Percentiles rank a stretch among this genome's conserved stretches.
These are phyloP conservation scores for Pygoscelis adeliae DNA, from an alignment of 2,113 vertebrate genomes.

Conservation along the genomic window DNA sequence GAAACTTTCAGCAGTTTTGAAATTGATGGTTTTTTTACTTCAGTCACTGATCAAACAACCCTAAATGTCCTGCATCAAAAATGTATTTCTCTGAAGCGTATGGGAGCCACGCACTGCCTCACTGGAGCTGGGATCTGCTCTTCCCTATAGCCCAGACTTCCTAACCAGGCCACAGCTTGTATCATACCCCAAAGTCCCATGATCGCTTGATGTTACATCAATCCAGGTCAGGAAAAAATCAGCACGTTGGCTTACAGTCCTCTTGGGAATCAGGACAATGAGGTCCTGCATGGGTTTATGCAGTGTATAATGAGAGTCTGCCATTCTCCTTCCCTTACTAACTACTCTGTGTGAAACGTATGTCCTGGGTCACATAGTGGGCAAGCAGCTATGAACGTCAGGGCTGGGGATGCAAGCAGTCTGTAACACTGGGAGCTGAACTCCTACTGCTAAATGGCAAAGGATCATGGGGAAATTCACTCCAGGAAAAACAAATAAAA, in stretches of 20 bases:
- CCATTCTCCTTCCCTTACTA: background rate
- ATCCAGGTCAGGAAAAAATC: background rate
- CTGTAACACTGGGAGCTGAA: background rate
- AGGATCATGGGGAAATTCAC: background rate
- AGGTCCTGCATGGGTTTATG: background rate
- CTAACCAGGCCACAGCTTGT: background rate
- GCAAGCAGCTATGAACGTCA: background rate
- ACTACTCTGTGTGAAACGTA: rapidly evolving
- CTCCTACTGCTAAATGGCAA: background rate
- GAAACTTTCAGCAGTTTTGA: background rate
- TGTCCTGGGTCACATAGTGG: background rate
- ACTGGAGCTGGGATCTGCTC: background rate
- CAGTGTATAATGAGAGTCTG: background rate
- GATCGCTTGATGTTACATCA: background rate
- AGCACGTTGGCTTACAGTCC: background rate
- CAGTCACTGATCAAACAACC: background rate
- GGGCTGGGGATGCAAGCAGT: background rate
- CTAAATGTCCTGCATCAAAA: background rate
- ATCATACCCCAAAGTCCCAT: background rate
- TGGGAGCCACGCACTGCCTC: background rate
- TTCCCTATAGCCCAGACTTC: background rate
- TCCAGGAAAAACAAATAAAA: no score
- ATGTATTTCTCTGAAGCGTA: rapidly evolving
- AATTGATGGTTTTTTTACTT: background rate
- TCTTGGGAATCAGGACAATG: background rate